These are phyloP conservation scores for Drosophila pseudotakahashii DNA, from an alignment of 2,888 invertebrate genomes.

Conservation along the genomic window DNA sequence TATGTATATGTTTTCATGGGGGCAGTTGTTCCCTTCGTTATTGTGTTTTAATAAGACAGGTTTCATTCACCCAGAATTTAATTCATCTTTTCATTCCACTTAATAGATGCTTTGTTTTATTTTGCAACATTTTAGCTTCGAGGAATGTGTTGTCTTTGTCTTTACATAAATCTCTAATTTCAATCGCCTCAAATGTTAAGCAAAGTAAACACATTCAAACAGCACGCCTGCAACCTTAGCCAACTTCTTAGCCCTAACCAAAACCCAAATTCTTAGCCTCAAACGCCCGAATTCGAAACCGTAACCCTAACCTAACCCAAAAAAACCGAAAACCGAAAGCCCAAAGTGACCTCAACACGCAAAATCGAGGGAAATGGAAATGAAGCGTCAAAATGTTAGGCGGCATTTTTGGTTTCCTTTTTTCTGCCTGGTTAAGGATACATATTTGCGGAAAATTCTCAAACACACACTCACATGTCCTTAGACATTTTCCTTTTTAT, in stretches of 20 bases:
- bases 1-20: not conserved
- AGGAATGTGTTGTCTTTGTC: conserved; percentile 12
- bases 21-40: not conserved
- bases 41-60: conserved; percentile 10
- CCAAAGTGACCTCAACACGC: conserved; percentile 51
- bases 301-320: conserved; percentile 13
- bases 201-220: conserved; percentile 39
- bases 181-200: conserved; percentile 31
- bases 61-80: not conserved
- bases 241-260: not conserved
- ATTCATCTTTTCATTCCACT: not conserved
- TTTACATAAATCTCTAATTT: conserved; percentile 34
- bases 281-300: conserved; percentile 11
- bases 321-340: conserved; percentile 16
- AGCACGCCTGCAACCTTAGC: no score
- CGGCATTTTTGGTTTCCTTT: conserved; percentile 31
- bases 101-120: not conserved
- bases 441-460: conserved; percentile 4
- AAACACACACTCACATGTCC: conserved; percentile 2
- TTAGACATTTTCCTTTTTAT: conserved; percentile 21
- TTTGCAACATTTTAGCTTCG: not conserved
- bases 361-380: conserved; percentile 42
- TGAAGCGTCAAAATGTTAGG: conserved; percentile 46
- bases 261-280: conserved; percentile 4
- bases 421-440: conserved; percentile 9